Percentiles rank a stretch among this genome's conserved stretches.
Evolutionary conservation across 2,888 invertebrate genomes (phyloP).

Genomic region (Cantharis rustica): DNA sequence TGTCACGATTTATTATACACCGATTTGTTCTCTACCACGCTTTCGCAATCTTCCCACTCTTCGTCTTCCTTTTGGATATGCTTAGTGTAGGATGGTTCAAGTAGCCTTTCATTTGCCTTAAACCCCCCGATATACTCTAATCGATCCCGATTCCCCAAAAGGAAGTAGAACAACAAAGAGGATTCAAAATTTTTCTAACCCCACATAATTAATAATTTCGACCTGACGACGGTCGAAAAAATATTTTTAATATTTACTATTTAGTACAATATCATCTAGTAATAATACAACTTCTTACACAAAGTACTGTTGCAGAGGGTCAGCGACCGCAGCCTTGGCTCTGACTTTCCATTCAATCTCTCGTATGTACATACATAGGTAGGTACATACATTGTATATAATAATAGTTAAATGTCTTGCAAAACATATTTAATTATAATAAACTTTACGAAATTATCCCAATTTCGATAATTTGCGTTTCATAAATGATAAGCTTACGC

Average conservation of each 20-base stretch:
- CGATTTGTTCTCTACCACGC: background rate
- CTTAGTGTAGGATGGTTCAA: background rate
- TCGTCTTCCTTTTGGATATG: background rate
- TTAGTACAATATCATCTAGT: conserved; percentile 22
- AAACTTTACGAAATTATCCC: background rate
- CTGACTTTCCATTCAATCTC: conserved; percentile 54
- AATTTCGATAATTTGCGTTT: background rate
- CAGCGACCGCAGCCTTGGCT: conserved; percentile 56
- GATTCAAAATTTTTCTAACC: too few species aligned
- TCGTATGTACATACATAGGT: background rate
- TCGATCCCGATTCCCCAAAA: too few species aligned
- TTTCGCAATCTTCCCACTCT: background rate
- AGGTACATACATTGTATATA: background rate
- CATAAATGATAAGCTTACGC: background rate
- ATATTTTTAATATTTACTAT: background rate
- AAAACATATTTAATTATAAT: background rate
- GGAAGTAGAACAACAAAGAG: too few species aligned
- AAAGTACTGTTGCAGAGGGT: conserved; percentile 54
- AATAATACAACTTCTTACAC: conserved; percentile 41
- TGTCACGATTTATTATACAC: background rate
- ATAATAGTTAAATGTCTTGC: conserved; percentile 8
- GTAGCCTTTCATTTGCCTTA: background rate
- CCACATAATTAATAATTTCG: background rate
- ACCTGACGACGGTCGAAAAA: background rate
- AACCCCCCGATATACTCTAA: too few species aligned